Percentiles rank a stretch among this genome's conserved stretches.
phyloP scores from a whole-genome alignment of 1,140 invertebrate genomes.

The Drosophila eugracilis region DNA sequence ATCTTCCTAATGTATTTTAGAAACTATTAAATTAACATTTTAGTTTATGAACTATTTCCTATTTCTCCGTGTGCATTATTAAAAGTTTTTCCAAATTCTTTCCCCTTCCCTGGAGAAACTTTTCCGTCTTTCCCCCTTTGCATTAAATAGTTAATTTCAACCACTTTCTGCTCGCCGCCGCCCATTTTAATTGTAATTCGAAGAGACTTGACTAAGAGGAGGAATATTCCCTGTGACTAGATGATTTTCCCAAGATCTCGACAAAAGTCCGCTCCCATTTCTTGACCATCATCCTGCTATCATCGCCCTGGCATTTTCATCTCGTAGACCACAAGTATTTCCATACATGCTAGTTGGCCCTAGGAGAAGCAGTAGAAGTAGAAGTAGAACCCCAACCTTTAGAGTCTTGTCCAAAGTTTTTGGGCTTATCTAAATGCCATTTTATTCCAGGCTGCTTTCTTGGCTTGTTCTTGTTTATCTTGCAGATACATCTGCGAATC shows the following conservation, averaged over 20 bases:
- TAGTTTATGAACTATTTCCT: too few relatives aligned
- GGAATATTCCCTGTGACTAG: not conserved
- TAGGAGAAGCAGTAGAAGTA: constrained; percentile 1
- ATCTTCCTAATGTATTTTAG: too few relatives aligned
- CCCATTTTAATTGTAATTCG: constrained; percentile 10
- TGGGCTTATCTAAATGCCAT: constrained; percentile 76
- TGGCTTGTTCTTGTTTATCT: constrained; percentile 40
- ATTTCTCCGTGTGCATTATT: too few relatives aligned
- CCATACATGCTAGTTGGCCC: too few relatives aligned
- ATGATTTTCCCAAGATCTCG: constrained; percentile 3
- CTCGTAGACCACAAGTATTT: constrained; percentile 30
- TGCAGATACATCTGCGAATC: constrained; percentile 31
- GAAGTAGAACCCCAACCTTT: not conserved
- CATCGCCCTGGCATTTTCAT: constrained; percentile 24
- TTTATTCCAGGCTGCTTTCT: constrained; percentile 48
- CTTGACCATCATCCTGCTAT: constrained; percentile 2
- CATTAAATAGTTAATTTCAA: not conserved
- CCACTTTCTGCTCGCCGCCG: not conserved
- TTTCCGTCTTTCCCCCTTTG: not conserved
- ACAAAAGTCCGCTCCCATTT: not conserved
- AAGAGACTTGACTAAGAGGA: constrained; percentile 5
- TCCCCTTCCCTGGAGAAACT: not conserved
- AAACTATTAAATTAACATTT: too few relatives aligned
- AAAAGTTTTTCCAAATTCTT: not conserved
- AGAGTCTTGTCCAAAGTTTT: constrained; percentile 37